Base-by-base conservation (phyloP, 2,113 vertebrate species). In the Furnarius figulus region DNA sequence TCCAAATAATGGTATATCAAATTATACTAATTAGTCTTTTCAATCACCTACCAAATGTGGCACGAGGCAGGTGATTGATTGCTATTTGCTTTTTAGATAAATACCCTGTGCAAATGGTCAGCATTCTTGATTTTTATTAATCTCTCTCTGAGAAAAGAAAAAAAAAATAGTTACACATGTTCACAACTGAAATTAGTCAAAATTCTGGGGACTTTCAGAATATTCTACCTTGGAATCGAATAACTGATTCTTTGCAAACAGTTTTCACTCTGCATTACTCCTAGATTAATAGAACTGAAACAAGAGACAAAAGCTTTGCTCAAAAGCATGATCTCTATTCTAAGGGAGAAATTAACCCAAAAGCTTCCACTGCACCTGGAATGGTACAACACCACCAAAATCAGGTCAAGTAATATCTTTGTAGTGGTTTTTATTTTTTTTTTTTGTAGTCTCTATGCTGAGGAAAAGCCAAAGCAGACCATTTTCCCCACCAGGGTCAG, bases 21-120 rank as follows among this genome's bases (percentile, higher is more conserved):
- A 89, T 79, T 53, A 83, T 20, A 55, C 47, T 62, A 79, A 87
- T 35, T 90, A 62, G 76, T 85, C 30, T 87, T 91, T 89, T 79
- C 53, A 82, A 53, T 91, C 27, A 75, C 10, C n/a, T 61, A 28
- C 33, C 6, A 79, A 82, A 65, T 68, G 85, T 17, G n/a, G 18
- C 37, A 79, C 65, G 49, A 87, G 4, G 18, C 15, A 78, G 14
- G 6, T 44, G 56, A 79, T 50, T 70, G 28, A 50, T 79, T 65
- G 33, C 1, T 72, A 17, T 85, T 89, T 87, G 40, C 5, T 76
- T 76, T 73, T 65, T 82, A 73, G 66, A 72, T 49, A 85, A 86
- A 62, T 28, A 8, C 59, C 24, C 14, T 23, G 10, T 50, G 46
- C 7, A 76, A 87, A 52, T 13, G 40, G 28, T 78, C 77, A 76